Base-by-base conservation (phyloP, 2,113 vertebrate genomes). In the Typhlomys cinereus region DNA sequence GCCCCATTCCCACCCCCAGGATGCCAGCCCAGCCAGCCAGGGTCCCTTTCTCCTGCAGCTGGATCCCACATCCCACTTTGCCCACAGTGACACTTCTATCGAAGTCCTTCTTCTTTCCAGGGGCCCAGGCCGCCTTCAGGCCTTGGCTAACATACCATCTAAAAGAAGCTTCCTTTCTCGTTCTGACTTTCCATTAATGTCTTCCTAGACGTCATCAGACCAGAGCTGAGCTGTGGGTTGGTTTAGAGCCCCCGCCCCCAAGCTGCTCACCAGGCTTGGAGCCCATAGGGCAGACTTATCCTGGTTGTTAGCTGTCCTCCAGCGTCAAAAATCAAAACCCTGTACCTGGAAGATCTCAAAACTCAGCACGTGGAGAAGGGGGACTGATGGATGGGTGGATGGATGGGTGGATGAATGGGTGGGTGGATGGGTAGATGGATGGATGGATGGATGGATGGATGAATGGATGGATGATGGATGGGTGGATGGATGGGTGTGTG, bases 1-100 rank as follows among this genome's bases (percentile, higher is more conserved):
- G 9, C 12, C 69, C 34, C 21, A 5, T 39, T 4, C 61, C 3
- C 31, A 48, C 13, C 1, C 15, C 15, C 66, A 39, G 54, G 34
- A 2, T 64, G n/a, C 29, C 39, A 4, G 3, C 7, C 39, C 36
- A 34, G 27, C 21, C 7, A 1, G 2, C 31, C 34, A 0, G 13
- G 27, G 1, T 29, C 17, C 52, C 11, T 29, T 23, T 20, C 64
- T 5, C 9, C 21, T 23, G 44, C 21, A 39, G 6, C 4, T 0
- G 12, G 10, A 7, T 13, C 17, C 21, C 31, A 46, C 29, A 9
- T 5, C 12, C 48, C 46, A 13, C 52, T 48, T 10, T 17, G 15
- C n/a, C n/a, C 20, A 4, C 3, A 39, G 1, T 15, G 20, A 17
- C 10, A 27, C 78, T 36, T 79, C 20, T 20, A 1, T 13, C n/a